Conservation (phyloP, 1,140 invertebrate species). For the Euura lappo region DNA sequence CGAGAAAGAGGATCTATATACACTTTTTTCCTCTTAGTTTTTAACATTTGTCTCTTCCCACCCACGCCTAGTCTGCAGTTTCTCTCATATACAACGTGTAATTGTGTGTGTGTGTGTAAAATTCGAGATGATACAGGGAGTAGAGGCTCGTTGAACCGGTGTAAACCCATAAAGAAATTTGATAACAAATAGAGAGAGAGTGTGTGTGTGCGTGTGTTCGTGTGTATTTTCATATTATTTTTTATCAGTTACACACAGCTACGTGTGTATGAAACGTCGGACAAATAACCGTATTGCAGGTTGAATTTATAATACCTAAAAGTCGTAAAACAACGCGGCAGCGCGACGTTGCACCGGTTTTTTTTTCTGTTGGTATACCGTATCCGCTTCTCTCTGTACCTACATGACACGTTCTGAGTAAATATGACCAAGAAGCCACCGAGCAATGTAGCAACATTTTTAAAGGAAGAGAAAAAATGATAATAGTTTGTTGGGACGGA, state of each 20-base stretch:
- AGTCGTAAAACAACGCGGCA: background rate
- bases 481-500: too few species aligned
- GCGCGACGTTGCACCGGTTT: background rate
- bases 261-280: background rate
- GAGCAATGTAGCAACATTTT: too few species aligned
- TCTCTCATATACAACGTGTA: background rate
- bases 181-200: background rate
- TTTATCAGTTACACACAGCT: background rate
- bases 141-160: background rate
- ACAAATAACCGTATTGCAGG: background rate
- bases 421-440: background rate
- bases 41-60: background rate
- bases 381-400: background rate
- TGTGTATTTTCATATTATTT: background rate
- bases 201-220: too few species aligned
- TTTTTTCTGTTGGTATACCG: constrained; percentile 2
- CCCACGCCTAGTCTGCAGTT: background rate
- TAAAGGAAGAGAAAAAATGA: too few species aligned
- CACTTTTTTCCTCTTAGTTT: background rate
- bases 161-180: constrained; percentile 1
- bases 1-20: too few species aligned
- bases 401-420: background rate
- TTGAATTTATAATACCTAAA: constrained; percentile 3
- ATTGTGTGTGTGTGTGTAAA: too few species aligned
- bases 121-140: background rate